Percentiles rank a stretch among this genome's conserved stretches.
phyloP scores from a whole-genome alignment of 1,140 invertebrate species.

The Procambarus virginalis region DNA sequence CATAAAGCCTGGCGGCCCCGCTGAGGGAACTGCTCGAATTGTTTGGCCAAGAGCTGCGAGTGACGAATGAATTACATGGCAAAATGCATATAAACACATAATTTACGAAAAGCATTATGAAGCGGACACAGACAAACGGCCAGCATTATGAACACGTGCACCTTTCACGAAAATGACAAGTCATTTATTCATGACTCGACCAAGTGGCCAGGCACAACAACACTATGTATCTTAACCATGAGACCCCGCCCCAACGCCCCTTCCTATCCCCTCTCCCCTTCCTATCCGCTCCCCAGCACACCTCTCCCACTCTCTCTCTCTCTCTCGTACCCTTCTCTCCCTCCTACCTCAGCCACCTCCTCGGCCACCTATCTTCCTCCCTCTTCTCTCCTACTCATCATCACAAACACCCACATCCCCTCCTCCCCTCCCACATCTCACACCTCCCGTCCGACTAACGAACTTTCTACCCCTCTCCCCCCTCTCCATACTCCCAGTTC shows the following conservation, averaged over 20 bases:
- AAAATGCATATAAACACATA: slow-evolving; percentile 62
- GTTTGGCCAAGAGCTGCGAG: slow-evolving; percentile 12
- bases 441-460: neutral
- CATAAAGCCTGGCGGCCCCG: neutral
- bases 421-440: neutral
- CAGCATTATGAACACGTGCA: slow-evolving; percentile 62
- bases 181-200: slow-evolving; percentile 58
- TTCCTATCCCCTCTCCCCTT: neutral
- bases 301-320: neutral
- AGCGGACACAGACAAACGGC: slow-evolving; percentile 48
- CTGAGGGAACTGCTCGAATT: neutral
- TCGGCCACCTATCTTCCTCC: too few species aligned
- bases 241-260: neutral
- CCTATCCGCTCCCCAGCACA: neutral
- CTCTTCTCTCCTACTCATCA: too few species aligned
- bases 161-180: slow-evolving; percentile 64
- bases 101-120: slow-evolving; percentile 59
- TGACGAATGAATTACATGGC: slow-evolving; percentile 54
- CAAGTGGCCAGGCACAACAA: slow-evolving; percentile 57
- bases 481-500: too few species aligned
- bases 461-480: too few species aligned
- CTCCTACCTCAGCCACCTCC: neutral
- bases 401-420: too few species aligned
- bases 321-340: neutral
- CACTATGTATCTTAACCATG: slow-evolving; percentile 40